These are phyloP conservation scores for Battus philenor DNA, from an alignment of 1,140 invertebrate species.

Conservation along the genomic window DNA sequence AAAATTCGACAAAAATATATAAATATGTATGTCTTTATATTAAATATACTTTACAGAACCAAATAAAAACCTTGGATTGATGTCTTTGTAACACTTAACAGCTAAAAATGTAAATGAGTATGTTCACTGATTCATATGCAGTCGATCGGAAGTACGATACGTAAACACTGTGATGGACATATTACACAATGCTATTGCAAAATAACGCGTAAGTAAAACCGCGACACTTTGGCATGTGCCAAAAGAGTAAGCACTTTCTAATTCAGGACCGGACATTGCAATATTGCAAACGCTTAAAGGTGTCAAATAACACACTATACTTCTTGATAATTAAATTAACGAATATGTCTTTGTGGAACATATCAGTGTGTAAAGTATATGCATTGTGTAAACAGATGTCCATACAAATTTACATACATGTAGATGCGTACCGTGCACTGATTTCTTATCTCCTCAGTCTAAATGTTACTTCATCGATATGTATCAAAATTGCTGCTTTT, in stretches of 20 bases:
- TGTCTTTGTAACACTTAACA: too few species aligned
- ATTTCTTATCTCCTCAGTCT: too few species aligned
- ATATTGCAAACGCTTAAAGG: slow-evolving; percentile 14
- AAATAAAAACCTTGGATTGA: too few species aligned
- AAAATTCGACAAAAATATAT: too few species aligned
- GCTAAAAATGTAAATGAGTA: too few species aligned
- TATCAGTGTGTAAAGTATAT: neutral
- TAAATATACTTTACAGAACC: too few species aligned
- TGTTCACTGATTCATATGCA: slow-evolving; percentile 7
- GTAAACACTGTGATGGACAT: slow-evolving; percentile 9
- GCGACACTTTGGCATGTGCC: slow-evolving; percentile 16
- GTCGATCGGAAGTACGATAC: slow-evolving; percentile 9
- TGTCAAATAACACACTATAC: slow-evolving; percentile 7
- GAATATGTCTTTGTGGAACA: neutral
- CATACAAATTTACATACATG: too few species aligned
- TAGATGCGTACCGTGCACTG: too few species aligned
- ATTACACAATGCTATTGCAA: slow-evolving; percentile 12
- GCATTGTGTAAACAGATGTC: too few species aligned
- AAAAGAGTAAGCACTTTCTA: slow-evolving; percentile 11
- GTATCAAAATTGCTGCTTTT: too few species aligned
- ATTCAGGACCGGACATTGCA: slow-evolving; percentile 10
- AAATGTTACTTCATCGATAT: too few species aligned
- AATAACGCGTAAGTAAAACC: slow-evolving; percentile 7
- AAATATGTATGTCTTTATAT: too few species aligned
- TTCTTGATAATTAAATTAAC: slow-evolving; percentile 3